Percentiles rank a stretch among this genome's conserved stretches.
These are phyloP conservation scores for Protaetia brevitarsis DNA, from an alignment of 1,140 invertebrate genomes.

Conservation along the genomic window DNA sequence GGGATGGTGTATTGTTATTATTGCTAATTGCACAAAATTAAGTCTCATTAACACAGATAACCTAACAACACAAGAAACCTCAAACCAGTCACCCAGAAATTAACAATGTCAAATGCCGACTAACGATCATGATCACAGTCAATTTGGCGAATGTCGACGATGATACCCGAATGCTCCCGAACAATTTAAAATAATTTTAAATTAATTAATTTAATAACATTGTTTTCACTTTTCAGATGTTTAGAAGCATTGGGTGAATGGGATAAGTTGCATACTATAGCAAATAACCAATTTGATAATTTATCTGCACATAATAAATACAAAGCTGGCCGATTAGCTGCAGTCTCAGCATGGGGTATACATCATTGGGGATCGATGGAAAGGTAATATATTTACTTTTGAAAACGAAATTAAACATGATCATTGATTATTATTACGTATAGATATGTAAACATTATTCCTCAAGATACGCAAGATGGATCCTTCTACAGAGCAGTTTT, in stretches of 20 bases:
- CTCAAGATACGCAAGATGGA: constrained; percentile 87
- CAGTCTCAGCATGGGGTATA: constrained; percentile 93
- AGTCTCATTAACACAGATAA: too few relatives aligned
- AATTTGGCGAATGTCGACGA: too few relatives aligned
- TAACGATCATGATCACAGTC: too few relatives aligned
- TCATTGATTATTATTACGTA: not conserved
- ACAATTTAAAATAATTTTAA: not conserved
- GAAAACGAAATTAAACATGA: not conserved
- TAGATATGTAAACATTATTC: constrained; percentile 78
- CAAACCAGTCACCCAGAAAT: too few relatives aligned
- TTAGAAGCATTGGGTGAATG: constrained; percentile 96
- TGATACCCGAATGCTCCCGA: too few relatives aligned
- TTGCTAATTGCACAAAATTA: too few relatives aligned
- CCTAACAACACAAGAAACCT: too few relatives aligned
- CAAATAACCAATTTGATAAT: constrained; percentile 71
- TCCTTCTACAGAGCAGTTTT: constrained; percentile 95
- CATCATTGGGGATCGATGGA: constrained; percentile 92
- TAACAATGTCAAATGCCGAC: not conserved
- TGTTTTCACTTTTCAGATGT: constrained; percentile 35
- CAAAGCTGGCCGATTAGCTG: constrained; percentile 86
- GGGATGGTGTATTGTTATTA: too few relatives aligned
- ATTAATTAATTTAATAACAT: not conserved
- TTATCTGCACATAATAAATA: constrained; percentile 69
- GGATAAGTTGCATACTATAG: constrained; percentile 79
- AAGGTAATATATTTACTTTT: constrained; percentile 39